Conservation (phyloP, 2,113 vertebrate species). For the Hucho hucho region DNA sequence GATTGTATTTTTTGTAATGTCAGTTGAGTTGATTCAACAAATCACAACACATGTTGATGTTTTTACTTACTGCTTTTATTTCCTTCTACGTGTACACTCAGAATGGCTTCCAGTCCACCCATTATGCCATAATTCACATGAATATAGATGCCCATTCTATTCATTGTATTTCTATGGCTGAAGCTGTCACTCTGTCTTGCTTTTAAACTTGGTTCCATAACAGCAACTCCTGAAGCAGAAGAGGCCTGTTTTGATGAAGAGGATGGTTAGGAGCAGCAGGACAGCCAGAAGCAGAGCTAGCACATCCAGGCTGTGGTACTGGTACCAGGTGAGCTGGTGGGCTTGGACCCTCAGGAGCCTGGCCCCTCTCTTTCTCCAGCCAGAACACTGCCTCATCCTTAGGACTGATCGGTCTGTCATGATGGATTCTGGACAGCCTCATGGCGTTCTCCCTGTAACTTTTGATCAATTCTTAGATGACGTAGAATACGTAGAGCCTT, state of each 20-base stretch:
- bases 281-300: slow-evolving; percentile 74
- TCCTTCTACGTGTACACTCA: too few species aligned
- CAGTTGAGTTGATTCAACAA: too few species aligned
- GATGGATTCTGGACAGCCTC: slow-evolving; percentile 82
- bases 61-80: too few species aligned
- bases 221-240: slow-evolving; percentile 64
- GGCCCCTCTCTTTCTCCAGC: slow-evolving; percentile 89
- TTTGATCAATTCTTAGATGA: neutral
- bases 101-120: too few species aligned
- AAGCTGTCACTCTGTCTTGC: slow-evolving; percentile 43
- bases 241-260: slow-evolving; percentile 70
- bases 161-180: too few species aligned
- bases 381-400: slow-evolving; percentile 86
- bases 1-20: too few species aligned
- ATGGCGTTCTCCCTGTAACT: slow-evolving; percentile 85
- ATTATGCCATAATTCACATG: too few species aligned
- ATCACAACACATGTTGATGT: too few species aligned
- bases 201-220: slow-evolving; percentile 36
- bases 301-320: slow-evolving; percentile 88
- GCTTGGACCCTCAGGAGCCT: slow-evolving; percentile 82
- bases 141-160: too few species aligned
- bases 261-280: slow-evolving; percentile 41
- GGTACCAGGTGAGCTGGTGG: slow-evolving; percentile 86
- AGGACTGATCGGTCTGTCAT: slow-evolving; percentile 81
- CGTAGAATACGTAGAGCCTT: too few species aligned